Percentiles rank a stretch among this genome's conserved stretches.
phyloP scores from a whole-genome alignment of 1,140 invertebrate species.

The Aphelinus certus region DNA sequence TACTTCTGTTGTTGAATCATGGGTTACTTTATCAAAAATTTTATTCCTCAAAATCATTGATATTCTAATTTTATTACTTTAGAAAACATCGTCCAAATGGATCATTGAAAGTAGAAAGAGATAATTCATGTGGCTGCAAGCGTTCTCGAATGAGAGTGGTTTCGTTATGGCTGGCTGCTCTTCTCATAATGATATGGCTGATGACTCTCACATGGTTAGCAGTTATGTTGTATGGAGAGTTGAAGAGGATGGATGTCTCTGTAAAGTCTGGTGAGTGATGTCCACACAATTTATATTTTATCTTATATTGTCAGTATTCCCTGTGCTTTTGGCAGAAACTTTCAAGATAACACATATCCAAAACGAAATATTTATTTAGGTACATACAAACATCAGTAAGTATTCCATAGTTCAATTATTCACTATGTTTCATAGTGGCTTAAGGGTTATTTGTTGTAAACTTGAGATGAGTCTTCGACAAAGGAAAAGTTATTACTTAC shows the following conservation, averaged over 20 bases:
- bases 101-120: conserved; percentile 45
- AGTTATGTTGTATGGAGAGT: conserved; percentile 63
- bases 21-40: conserved; percentile 10
- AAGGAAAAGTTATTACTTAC: too few species aligned
- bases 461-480: too few species aligned
- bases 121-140: conserved; percentile 50
- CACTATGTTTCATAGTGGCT: background rate
- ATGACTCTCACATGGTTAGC: conserved; percentile 63
- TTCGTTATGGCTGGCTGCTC: conserved; percentile 56
- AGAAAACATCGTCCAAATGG: conserved; percentile 51
- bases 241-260: conserved; percentile 61
- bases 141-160: conserved; percentile 52
- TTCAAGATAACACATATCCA: conserved; percentile 6
- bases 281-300: conserved; percentile 22
- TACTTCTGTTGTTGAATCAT: conserved; percentile 3
- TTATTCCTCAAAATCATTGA: background rate
- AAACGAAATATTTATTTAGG: too few species aligned
- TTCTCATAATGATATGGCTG: conserved; percentile 63
- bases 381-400: too few species aligned
- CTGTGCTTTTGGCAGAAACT: conserved; percentile 3
- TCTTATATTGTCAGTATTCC: background rate
- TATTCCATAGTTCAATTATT: background rate
- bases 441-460: background rate
- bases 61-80: conserved; percentile 14
- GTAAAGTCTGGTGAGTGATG: conserved; percentile 62